Evolutionary conservation across 92 coral and sea anemone species (phyloP).

Genomic region (Porites divaricata): DNA sequence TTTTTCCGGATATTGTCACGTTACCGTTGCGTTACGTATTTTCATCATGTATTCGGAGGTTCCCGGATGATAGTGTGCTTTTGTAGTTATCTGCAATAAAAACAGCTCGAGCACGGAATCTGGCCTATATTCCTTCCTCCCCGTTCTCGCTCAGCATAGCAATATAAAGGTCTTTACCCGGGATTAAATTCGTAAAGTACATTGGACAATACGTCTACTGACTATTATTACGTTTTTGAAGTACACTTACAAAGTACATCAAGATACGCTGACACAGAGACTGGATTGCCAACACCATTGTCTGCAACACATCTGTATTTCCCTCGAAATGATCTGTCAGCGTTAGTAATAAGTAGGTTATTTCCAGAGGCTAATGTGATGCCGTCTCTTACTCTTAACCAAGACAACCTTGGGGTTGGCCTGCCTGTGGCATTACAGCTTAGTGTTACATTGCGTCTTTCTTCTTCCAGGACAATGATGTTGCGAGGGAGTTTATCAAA

Average conservation of each 20-base stretch:
- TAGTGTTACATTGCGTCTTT: conserved; percentile 36
- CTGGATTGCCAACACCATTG: conserved; percentile 72
- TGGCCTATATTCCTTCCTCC: no score
- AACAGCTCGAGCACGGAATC: no score
- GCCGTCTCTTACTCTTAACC: conserved; percentile 33
- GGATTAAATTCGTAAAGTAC: no score
- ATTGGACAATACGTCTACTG: no score
- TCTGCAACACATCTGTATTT: conserved; percentile 66
- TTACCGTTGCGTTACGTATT: no score
- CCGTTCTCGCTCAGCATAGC: no score
- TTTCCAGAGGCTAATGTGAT: conserved; percentile 25
- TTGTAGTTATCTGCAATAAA: no score
- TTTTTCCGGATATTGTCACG: no score
- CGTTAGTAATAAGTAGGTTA: conserved; percentile 17
- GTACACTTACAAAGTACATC: conserved; percentile 71
- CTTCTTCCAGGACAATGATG: conserved; percentile 40
- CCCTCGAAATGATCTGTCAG: conserved; percentile 63
- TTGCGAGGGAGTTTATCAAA: conserved; percentile 42
- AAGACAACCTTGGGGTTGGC: conserved; percentile 52
- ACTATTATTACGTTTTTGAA: no score
- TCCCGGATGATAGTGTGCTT: no score
- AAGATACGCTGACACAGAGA: conserved; percentile 24
- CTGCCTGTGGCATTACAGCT: conserved; percentile 75
- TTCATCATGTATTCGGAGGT: no score
- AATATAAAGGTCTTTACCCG: no score